Base-by-base conservation (phyloP, 2,113 vertebrate genomes). In the Archocentrus centrarchus region DNA sequence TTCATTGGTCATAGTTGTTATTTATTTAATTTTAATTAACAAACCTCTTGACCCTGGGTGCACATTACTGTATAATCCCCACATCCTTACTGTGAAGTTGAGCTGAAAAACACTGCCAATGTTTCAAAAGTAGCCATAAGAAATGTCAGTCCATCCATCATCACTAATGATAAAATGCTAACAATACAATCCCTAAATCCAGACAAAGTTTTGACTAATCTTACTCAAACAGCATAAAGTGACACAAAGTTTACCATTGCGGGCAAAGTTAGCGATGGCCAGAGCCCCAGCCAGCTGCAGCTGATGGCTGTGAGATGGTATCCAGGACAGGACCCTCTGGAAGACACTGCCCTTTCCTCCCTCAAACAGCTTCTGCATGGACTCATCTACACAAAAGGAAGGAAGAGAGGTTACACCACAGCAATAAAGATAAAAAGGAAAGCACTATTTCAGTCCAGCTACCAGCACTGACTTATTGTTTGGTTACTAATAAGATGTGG, bases 351-450 rank as follows among this genome's bases (percentile, higher is more conserved):
- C 98, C 94, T 97, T 99, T 75, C 98, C 98, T 68, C 97, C 97
- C 93, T 99, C 98, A 92, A 99, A 99, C 89, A 99, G 95, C 93
- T 98, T 99, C 94, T 99, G 98, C 98, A 99, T 99, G 86, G 98
- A 99, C 93, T 99, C 98, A 89, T 99, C 98, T 99, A 15, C 9
- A 70, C 11, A 24, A 41, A 35, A 78, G 59, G 37, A 57, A 0
- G 8, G 17, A 18, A 83, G 53, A 88, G 13, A 1, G 20, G 47
- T 66, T 24, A 85, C 6, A 68, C 6, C 14, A 32, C 7, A 35
- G 30, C 59, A 37, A 37, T 22, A 0, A 73, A 17, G 7, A 18
- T 1, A 5, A 15, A 30, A 47, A 0, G 50, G 9, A 27, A 22
- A 59, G 53, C 5, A 39, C 1, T 3, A 7, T 39, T 64, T 15